Evolutionary conservation across 2,113 vertebrate species (phyloP).

Genomic region (Colistium nudipinnis): DNA sequence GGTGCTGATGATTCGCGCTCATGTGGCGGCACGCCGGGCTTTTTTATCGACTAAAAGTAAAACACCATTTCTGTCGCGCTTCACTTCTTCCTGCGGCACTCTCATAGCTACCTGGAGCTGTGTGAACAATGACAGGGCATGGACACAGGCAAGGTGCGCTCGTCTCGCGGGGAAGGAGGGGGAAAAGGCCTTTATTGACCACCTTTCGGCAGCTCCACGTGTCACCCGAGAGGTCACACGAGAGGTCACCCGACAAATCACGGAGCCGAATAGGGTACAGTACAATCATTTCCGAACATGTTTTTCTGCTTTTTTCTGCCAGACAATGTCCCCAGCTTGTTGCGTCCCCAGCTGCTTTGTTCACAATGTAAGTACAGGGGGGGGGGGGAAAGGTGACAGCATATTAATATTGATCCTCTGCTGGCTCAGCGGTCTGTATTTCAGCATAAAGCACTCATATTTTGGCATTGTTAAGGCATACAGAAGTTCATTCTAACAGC

Average conservation of each 20-base stretch:
- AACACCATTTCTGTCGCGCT: too few relatives aligned
- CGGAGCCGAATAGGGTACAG: neutral
- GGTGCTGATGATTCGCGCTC: too few relatives aligned
- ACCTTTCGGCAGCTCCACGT: slow-evolving; percentile 4
- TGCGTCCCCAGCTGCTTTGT: slow-evolving; percentile 1
- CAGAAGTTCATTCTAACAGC: too few relatives aligned
- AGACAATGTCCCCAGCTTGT: neutral
- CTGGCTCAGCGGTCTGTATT: neutral
- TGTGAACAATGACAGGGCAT: slow-evolving; percentile 12
- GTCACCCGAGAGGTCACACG: neutral
- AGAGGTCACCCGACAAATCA: neutral
- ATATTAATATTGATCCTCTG: neutral
- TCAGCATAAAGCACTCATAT: neutral
- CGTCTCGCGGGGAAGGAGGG: slow-evolving; percentile 12
- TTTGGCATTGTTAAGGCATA: slow-evolving; percentile 42
- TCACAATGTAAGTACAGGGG: too few relatives aligned
- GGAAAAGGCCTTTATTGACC: slow-evolving; percentile 50
- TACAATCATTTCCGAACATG: slow-evolving; percentile 30
- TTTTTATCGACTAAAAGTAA: too few relatives aligned
- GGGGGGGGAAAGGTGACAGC: neutral
- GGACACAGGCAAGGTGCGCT: neutral
- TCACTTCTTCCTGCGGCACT: neutral
- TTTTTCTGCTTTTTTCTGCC: too few relatives aligned
- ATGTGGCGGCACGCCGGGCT: too few relatives aligned
- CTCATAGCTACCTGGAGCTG: neutral